Percentiles rank a stretch among this genome's conserved stretches.
These are phyloP conservation scores for Macheiramphus alcinus DNA, from an alignment of 2,113 vertebrate genomes.

Conservation along the genomic window DNA sequence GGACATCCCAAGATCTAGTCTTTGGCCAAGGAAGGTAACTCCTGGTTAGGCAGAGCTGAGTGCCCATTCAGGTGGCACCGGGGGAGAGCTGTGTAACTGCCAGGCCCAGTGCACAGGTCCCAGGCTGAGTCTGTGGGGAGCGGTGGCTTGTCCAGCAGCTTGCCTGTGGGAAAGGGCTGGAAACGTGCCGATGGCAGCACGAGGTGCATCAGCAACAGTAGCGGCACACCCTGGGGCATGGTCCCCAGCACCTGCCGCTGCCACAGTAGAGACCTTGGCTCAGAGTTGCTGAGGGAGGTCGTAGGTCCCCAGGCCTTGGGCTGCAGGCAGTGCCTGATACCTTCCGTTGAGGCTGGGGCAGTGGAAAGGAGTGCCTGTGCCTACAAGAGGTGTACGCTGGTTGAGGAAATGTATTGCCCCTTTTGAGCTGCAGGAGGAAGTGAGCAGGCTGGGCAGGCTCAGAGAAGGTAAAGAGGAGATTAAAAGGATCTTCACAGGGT, in stretches of 20 bases:
- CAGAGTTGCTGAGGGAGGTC: background rate
- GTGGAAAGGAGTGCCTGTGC: background rate
- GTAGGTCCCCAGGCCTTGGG: too few species aligned
- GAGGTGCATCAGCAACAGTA: background rate
- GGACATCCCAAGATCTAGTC: background rate
- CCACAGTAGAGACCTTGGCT: background rate
- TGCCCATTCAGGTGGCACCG: accelerated
- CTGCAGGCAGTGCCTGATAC: background rate
- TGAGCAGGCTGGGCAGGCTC: background rate
- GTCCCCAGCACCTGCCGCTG: background rate
- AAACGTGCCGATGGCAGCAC: background rate
- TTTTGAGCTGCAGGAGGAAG: background rate
- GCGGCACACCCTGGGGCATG: background rate
- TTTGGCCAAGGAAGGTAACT: background rate
- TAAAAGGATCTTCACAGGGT: background rate
- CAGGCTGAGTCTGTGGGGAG: background rate
- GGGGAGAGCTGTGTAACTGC: background rate
- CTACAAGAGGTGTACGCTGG: background rate
- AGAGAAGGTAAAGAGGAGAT: background rate
- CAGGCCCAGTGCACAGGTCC: background rate
- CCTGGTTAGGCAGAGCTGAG: background rate
- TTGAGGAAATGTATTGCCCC: background rate
- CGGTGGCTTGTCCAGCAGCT: background rate
- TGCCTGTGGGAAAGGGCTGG: background rate
- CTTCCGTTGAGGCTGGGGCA: background rate